phyloP scores from a whole-genome alignment of 2,888 invertebrate genomes.

The Yponomeuta sedellus region DNA sequence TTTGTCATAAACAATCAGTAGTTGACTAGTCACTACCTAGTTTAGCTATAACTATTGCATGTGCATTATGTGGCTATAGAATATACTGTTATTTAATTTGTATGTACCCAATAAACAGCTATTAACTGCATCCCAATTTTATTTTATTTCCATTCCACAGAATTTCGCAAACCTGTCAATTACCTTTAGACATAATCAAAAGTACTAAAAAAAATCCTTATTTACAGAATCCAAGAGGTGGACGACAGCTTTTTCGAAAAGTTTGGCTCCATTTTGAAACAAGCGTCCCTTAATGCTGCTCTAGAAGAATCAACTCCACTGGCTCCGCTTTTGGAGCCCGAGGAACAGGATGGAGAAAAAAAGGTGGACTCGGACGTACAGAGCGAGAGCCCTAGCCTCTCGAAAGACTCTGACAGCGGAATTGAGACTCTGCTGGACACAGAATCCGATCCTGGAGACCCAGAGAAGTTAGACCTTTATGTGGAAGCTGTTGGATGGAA shows the following conservation, averaged over 20 bases:
- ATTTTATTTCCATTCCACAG: neutral
- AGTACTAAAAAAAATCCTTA: no score
- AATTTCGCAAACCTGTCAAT: neutral
- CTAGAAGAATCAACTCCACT: slow-evolving; percentile 73
- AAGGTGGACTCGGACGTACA: slow-evolving; percentile 50
- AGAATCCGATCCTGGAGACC: slow-evolving; percentile 81
- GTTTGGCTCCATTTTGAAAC: slow-evolving; percentile 84
- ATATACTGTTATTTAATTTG: neutral
- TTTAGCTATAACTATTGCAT: no score
- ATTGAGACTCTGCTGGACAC: slow-evolving; percentile 77
- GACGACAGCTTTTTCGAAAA: slow-evolving; percentile 91
- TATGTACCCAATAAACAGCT: neutral
- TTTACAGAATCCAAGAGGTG: slow-evolving; percentile 83
- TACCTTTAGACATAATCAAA: neutral
- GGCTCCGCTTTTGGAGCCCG: slow-evolving; percentile 66
- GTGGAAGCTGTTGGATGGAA: slow-evolving; percentile 83
- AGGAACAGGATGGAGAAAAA: slow-evolving; percentile 61
- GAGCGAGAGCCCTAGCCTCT: slow-evolving; percentile 50
- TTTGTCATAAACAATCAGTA: no score
- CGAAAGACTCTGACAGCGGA: slow-evolving; percentile 67
- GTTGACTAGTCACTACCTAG: no score
- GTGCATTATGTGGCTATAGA: no score
- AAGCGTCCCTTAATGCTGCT: slow-evolving; percentile 77
- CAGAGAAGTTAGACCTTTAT: slow-evolving; percentile 78
- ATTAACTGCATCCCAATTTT: neutral